Conservation (phyloP, 2,888 invertebrate genomes). For the Pristionchus mayeri region DNA sequence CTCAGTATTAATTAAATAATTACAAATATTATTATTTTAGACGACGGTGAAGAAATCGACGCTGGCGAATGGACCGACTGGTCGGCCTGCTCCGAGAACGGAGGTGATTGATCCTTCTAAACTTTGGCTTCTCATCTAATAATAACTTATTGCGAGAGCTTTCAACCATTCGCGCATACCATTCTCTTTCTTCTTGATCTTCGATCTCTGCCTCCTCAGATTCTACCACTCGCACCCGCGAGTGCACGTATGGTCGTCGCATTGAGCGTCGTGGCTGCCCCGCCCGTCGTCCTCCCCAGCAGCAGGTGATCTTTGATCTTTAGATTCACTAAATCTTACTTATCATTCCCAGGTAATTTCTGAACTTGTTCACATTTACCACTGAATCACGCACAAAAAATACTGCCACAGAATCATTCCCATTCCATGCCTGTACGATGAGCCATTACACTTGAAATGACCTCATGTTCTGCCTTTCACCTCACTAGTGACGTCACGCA, state of each 20-base stretch:
- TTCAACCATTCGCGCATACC: too few relatives aligned
- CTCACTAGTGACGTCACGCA: background rate
- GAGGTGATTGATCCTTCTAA: slow-evolving; percentile 49
- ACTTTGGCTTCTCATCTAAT: background rate
- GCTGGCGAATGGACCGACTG: slow-evolving; percentile 69
- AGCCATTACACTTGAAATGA: too few relatives aligned
- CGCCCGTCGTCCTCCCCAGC: slow-evolving; percentile 61
- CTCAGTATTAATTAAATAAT: background rate
- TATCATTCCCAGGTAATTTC: too few relatives aligned
- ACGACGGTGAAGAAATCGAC: slow-evolving; percentile 49
- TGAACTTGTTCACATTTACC: too few relatives aligned
- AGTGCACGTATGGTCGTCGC: slow-evolving; percentile 69
- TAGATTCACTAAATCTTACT: too few relatives aligned
- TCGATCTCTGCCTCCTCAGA: slow-evolving; percentile 3
- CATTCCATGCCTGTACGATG: too few relatives aligned
- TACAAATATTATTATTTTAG: background rate
- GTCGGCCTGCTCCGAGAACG: slow-evolving; percentile 57
- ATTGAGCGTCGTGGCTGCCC: slow-evolving; percentile 72
- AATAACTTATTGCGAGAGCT: too few relatives aligned
- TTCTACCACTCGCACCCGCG: slow-evolving; percentile 56
- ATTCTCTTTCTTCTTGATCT: background rate
- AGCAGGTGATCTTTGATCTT: too few relatives aligned
- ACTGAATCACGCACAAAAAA: too few relatives aligned
- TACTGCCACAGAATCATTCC: too few relatives aligned
- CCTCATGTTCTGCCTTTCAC: too few relatives aligned